Base-by-base conservation (phyloP, 2,888 invertebrate species). In the Drosophila mimica region DNA sequence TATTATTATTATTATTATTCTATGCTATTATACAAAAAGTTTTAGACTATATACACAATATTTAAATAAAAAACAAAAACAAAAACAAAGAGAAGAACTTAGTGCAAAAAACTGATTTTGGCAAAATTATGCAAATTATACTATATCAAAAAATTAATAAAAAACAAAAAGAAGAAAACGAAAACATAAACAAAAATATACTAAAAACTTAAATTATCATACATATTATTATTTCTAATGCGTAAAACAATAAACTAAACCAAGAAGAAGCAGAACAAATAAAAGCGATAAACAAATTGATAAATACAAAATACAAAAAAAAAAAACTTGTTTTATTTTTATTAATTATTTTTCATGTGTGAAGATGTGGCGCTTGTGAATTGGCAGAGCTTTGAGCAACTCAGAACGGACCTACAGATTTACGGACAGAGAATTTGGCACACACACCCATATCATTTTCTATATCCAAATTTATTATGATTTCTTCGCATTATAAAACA, bases 51-150 rank as follows among this genome's bases (percentile, higher is more conserved):
- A 83, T 90, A 86, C 83, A 88, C 73, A 68, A 81, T 63, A 79
- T 77, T 71, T 70, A 78, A 77, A 70, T 51, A 76, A 71, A 68
- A 34, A 28, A 71, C 64, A 40, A 62, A 68, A 67, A 38, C 66
- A 65, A 73, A 30, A 40, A 54, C 38, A 59, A 71, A 65, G 43
- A 46, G 34, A 67, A 72, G 60, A 81, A 83, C 75, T 78, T 84
- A 83, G 83, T 85, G 82, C 83, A 81, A 83, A 70, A 85, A 88
- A 91, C 90, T 91, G 91, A 91, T 91, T 91, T 91, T 91, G 92
- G 91, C 91, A 91, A 91, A 91, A 91, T 88, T 91, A 84, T 88
- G 88, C 88, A 90, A 88, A 80, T 76, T 86, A 89, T 82, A 56
- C 56, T 56, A 88, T 84, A 86, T 72, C 70, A 78, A 79, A 64